phyloP scores from a whole-genome alignment of 2,113 vertebrate genomes.

The Helogale parvula region DNA sequence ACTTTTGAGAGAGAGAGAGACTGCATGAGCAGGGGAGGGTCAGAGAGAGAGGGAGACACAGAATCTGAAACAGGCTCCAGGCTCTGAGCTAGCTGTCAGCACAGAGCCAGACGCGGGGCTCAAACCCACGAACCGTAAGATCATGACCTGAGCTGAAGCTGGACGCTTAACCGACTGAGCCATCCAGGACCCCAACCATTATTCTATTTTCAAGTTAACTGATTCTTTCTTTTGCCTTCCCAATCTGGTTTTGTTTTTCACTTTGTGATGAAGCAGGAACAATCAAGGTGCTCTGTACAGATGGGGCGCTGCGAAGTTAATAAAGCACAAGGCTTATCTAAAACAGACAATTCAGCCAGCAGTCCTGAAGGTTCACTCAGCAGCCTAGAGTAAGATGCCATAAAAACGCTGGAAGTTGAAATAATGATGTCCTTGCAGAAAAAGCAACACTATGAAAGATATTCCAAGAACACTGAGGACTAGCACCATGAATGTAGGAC shows the following conservation, averaged over 20 bases:
- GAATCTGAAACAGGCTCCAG: too few relatives aligned
- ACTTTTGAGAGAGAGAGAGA: too few relatives aligned
- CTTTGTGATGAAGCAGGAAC: background rate
- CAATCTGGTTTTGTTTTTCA: background rate
- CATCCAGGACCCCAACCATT: too few relatives aligned
- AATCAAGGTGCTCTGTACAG: background rate
- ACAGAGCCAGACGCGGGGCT: too few relatives aligned
- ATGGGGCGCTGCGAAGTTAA: background rate
- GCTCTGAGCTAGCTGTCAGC: too few relatives aligned
- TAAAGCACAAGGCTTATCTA: background rate
- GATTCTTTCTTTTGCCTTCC: too few relatives aligned
- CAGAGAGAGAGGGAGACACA: too few relatives aligned
- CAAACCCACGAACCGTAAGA: too few relatives aligned
- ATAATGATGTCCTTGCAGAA: background rate
- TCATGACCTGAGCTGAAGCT: too few relatives aligned
- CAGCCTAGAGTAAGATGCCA: background rate
- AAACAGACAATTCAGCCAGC: background rate
- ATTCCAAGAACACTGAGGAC: background rate
- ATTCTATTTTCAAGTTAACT: too few relatives aligned
- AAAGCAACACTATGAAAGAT: background rate
- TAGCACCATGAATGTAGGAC: background rate
- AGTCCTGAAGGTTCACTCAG: background rate
- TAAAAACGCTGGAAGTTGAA: background rate
- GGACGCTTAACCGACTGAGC: too few relatives aligned
- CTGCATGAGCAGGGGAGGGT: too few relatives aligned